A percentile compares a stretch with the other conserved stretches of the same genome.
These are phyloP conservation scores for Hephaestus fuliginosus DNA, from an alignment of 2,797 vertebrate species.

Conservation along the genomic window DNA sequence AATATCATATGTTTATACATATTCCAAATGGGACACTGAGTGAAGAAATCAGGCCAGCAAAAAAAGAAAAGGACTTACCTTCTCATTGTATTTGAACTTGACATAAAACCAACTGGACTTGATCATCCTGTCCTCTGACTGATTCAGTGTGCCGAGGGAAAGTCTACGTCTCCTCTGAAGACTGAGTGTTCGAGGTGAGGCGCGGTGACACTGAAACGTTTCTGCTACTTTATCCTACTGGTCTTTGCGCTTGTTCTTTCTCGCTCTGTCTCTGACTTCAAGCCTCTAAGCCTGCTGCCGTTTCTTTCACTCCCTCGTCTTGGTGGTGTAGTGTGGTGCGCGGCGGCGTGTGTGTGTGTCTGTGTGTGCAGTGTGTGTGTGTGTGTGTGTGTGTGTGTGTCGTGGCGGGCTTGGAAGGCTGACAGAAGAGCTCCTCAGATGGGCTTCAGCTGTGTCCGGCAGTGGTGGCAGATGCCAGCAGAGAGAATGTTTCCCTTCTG, in stretches of 20 bases:
- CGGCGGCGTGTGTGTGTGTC: constrained; percentile 48
- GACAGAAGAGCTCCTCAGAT: constrained; percentile 90
- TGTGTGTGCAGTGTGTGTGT: constrained; percentile 47
- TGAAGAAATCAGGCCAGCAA: background rate
- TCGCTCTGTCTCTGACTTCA: constrained; percentile 58
- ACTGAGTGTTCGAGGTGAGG: constrained; percentile 31
- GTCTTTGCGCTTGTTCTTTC: constrained; percentile 52
- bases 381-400: constrained; percentile 58
- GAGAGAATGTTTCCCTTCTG: constrained; percentile 83
- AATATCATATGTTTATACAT: constrained; percentile 22
- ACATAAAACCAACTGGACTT: constrained; percentile 99
- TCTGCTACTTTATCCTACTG: constrained; percentile 62
- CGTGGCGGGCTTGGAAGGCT: constrained; percentile 86
- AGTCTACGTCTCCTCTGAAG: constrained; percentile 36
- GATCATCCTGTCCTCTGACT: constrained; percentile 87
- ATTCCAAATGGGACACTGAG: background rate
- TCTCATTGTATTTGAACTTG: constrained; percentile 98
- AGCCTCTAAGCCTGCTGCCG: constrained; percentile 62
- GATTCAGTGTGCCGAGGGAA: constrained; percentile 48
- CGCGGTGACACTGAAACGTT: constrained; percentile 21
- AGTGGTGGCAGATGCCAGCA: constrained; percentile 89
- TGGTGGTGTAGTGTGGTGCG: constrained; percentile 31
- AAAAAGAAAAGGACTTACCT: constrained; percentile 87
- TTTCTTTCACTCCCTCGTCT: constrained; percentile 68
- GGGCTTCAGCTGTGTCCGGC: constrained; percentile 87